Percentiles rank a stretch among this genome's conserved stretches.
These are phyloP conservation scores for Sebastes matsubarae DNA, from an alignment of 2,797 vertebrate species.

Conservation along the genomic window DNA sequence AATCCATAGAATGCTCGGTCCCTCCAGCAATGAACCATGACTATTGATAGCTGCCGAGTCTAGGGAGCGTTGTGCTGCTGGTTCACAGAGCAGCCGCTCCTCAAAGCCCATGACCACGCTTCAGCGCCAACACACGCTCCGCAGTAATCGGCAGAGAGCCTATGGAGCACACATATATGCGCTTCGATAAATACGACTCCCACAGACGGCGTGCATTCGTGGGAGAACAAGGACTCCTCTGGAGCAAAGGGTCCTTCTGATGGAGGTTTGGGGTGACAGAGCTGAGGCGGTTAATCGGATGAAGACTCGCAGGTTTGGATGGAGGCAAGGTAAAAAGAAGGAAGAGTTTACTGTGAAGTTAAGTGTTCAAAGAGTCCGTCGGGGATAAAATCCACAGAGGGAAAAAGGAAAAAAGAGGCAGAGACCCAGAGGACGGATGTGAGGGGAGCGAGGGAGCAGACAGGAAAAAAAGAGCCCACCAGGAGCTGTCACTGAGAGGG, in stretches of 20 bases:
- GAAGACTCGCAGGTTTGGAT: constrained; percentile 32
- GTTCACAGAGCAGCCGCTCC: constrained; percentile 34
- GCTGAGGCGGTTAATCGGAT: constrained; percentile 51
- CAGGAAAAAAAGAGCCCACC: constrained; percentile 63
- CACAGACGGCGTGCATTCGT: constrained; percentile 14
- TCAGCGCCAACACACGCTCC: constrained; percentile 37
- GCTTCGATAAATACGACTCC: constrained; percentile 36
- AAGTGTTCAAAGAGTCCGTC: constrained; percentile 61
- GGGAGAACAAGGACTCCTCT: constrained; percentile 39
- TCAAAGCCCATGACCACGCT: constrained; percentile 43
- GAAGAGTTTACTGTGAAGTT: constrained; percentile 62
- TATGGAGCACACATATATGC: constrained; percentile 12
- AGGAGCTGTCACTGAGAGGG: constrained; percentile 70
- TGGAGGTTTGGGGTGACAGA: constrained; percentile 37
- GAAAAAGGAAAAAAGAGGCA: constrained; percentile 48
- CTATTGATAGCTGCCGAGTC: constrained; percentile 31
- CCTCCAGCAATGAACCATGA: constrained; percentile 26
- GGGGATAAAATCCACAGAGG: constrained; percentile 60
- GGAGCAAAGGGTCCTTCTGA: constrained; percentile 50
- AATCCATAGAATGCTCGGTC: constrained; percentile 36
- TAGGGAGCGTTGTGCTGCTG: constrained; percentile 14
- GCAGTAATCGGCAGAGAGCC: constrained; percentile 2
- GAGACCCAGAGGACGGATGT: constrained; percentile 63
- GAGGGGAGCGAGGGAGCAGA: constrained; percentile 54
- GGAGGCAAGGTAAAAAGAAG: constrained; percentile 44